Evolutionary conservation across 2,888 invertebrate species (phyloP).

Genomic region (Ochropleura leucogaster): DNA sequence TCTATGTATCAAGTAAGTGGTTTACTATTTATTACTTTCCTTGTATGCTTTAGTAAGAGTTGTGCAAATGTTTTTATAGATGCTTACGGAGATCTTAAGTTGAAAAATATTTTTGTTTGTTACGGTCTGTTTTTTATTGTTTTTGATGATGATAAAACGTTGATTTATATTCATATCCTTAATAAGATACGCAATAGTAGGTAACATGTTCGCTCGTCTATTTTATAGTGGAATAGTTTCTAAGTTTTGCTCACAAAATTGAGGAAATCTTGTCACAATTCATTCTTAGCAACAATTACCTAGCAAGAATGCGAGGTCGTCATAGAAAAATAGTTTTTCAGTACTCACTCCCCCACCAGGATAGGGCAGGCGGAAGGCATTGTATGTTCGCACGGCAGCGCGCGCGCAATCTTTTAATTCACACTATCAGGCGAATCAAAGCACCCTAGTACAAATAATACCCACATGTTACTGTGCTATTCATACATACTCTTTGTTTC

Average conservation of each 20-base stretch:
- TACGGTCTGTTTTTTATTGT: background rate
- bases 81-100: background rate
- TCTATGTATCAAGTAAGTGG: conserved; percentile 62
- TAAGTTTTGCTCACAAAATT: background rate
- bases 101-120: background rate
- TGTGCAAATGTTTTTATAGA: background rate
- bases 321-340: conserved; percentile 43
- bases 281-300: conserved; percentile 19
- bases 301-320: conserved; percentile 43
- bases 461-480: conserved; percentile 47
- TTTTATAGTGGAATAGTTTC: background rate
- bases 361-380: conserved; percentile 72
- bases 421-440: conserved; percentile 74
- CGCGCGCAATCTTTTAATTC: conserved; percentile 81
- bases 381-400: conserved; percentile 67
- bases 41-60: background rate
- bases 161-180: background rate
- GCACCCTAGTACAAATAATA: conserved; percentile 71
- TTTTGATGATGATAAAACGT: background rate
- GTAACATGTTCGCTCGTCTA: background rate
- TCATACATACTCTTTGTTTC: conserved; percentile 56
- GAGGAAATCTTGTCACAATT: background rate
- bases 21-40: background rate
- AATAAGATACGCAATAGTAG: background rate
- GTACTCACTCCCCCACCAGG: conserved; percentile 50